Percentiles rank a stretch among this genome's conserved stretches.
Conservation (phyloP, 2,113 vertebrate genomes). For the Nothocercus julius region DNA sequence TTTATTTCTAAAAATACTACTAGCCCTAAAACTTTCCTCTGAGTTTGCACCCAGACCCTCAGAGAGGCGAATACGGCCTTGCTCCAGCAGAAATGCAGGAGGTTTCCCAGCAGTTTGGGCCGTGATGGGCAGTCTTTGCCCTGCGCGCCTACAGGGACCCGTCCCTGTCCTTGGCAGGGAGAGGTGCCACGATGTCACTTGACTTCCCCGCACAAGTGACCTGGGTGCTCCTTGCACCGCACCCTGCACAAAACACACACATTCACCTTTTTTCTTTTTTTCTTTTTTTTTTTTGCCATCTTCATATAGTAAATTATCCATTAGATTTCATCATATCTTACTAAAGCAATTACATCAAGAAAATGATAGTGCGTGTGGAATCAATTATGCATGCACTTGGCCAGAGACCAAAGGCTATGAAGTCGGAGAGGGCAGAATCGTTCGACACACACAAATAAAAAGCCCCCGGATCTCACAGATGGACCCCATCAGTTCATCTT, state of each 20-base stretch:
- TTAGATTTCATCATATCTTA: slow-evolving; percentile 99
- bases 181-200: neutral
- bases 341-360: slow-evolving; percentile 99
- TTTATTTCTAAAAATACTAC: slow-evolving; percentile 68
- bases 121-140: slow-evolving; percentile 47
- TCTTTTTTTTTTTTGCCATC: slow-evolving; percentile 78
- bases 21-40: slow-evolving; percentile 42
- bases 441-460: slow-evolving; percentile 87
- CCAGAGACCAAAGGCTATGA: slow-evolving; percentile 93
- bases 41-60: slow-evolving; percentile 60
- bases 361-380: slow-evolving; percentile 96
- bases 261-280: slow-evolving; percentile 77
- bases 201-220: neutral
- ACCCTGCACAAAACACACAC: slow-evolving; percentile 17
- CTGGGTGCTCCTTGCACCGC: neutral
- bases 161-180: neutral
- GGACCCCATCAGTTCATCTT: slow-evolving; percentile 99
- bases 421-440: slow-evolving; percentile 90
- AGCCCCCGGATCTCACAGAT: slow-evolving; percentile 93
- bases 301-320: slow-evolving; percentile 94
- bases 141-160: slow-evolving; percentile 41
- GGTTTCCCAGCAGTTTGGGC: slow-evolving; percentile 5
- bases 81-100: slow-evolving; percentile 52
- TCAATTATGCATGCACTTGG: slow-evolving; percentile 99
- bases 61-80: slow-evolving; percentile 50